Evolutionary conservation across 2,797 vertebrate genomes (phyloP), one percentile per base, ranked within the genome.

Genomic region (Sibirionetta formosa): DNA sequence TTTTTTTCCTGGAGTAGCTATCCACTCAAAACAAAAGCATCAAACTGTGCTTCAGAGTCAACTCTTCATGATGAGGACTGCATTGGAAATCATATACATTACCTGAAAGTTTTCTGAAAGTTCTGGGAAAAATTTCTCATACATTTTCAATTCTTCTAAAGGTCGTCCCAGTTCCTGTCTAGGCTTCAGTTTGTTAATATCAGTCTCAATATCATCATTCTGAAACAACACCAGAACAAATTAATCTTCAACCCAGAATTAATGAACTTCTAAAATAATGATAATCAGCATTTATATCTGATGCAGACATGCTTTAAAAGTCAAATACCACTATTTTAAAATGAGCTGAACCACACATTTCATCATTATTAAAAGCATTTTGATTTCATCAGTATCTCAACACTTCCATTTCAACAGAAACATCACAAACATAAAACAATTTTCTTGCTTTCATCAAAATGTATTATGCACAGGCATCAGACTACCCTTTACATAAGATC

Each of bases 191-290:
- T 99, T 99, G 96, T 98, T 99, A 90, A 99, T 98, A 98, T 99
- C 99, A 1, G 99, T 99, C 98, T 99, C 99, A 88, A 99, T 99
- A 97, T 99, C 99, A 77, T 99, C 99, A 95, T 99, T 99, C 99
- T 99, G 97, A 70, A 97, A 97, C 31, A 94, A 9, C 38, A 91
- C 8, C 27, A 86, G 35, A 92, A 95, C 14, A 97, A 90, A 65
- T 31, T 10, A 66, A 68, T 38, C 46, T 54, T 77, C 23, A n/a
- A 90, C 40, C 3, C 46, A 93, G 40, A 53, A 81, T 23, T n/a
- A 96, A 78, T 64, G 9, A 87, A 88, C 46, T 63, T 65, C 15
- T 36, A 44, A 87, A 88, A 77, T 58, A 85, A 66, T 23, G 29
- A 85, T 8, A 87, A 16, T 57, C 26, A 22, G 6, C 22, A 75